Conservation (phyloP, 2,888 invertebrate species). For the Encarsia formosa region DNA sequence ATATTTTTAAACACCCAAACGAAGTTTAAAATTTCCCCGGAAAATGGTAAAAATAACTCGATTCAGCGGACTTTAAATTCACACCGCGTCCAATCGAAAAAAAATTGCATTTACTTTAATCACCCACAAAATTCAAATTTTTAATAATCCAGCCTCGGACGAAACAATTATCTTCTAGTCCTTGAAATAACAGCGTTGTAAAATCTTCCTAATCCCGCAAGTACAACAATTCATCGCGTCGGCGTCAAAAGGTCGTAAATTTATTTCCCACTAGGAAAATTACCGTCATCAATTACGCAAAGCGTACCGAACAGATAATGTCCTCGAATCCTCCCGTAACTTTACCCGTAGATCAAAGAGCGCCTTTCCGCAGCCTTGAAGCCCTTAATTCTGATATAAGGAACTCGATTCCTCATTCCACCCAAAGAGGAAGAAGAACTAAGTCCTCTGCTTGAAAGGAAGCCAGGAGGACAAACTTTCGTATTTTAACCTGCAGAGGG, state of each 20-base stretch:
- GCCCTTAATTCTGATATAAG: slow-evolving; percentile 22
- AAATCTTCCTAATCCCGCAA: background rate
- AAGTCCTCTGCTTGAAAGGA: too few species aligned
- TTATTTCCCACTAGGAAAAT: slow-evolving; percentile 29
- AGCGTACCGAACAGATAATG: slow-evolving; percentile 38
- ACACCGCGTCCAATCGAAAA: too few species aligned
- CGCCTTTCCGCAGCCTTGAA: slow-evolving; percentile 22
- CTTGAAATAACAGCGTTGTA: background rate
- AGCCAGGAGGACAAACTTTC: background rate
- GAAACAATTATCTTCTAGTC: background rate
- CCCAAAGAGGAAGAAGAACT: too few species aligned
- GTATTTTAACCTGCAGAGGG: background rate
- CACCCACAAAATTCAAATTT: too few species aligned
- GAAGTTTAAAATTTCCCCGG: too few species aligned
- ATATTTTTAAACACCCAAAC: too few species aligned
- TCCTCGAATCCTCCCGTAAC: slow-evolving; percentile 43
- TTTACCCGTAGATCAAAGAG: slow-evolving; percentile 39
- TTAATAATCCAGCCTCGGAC: too few species aligned
- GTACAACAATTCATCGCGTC: background rate
- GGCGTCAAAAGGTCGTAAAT: slow-evolving; percentile 15
- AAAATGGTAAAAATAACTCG: too few species aligned
- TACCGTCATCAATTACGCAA: slow-evolving; percentile 39
- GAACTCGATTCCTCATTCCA: slow-evolving; percentile 4
- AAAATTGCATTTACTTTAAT: too few species aligned
- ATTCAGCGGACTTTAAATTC: too few species aligned